Conservation (phyloP, 2,113 vertebrate genomes). For the Hymenochirus boettgeri region DNA sequence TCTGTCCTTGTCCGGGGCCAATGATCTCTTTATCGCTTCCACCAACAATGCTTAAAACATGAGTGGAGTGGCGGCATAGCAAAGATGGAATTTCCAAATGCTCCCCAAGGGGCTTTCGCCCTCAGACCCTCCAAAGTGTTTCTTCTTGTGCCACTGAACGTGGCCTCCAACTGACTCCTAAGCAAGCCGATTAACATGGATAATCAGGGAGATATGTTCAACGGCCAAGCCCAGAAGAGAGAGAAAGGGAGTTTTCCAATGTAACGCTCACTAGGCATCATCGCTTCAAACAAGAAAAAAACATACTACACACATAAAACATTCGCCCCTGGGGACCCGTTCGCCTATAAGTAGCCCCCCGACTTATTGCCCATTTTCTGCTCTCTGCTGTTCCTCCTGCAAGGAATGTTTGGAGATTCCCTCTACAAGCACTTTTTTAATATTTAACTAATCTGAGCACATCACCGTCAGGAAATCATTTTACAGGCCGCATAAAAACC, state of each 20-base stretch:
- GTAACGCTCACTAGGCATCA: conserved; percentile 53
- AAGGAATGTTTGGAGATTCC: neutral
- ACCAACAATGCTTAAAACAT: conserved; percentile 68
- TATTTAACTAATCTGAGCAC: conserved; percentile 33
- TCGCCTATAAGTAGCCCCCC: conserved; percentile 58
- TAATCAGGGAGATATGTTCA: conserved; percentile 62
- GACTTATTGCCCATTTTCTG: conserved; percentile 62
- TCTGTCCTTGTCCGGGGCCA: conserved; percentile 64
- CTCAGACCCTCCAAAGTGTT: conserved; percentile 60
- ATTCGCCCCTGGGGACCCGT: conserved; percentile 61
- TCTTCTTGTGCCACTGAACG: conserved; percentile 50
- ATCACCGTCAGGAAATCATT: conserved; percentile 51
- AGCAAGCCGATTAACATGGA: conserved; percentile 65
- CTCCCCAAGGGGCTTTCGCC: conserved; percentile 65
- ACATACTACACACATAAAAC: conserved; percentile 56
- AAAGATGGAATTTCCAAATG: conserved; percentile 68
- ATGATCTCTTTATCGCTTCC: conserved; percentile 62
- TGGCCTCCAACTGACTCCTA: conserved; percentile 45
- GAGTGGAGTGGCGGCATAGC: conserved; percentile 60
- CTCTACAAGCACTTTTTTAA: conserved; percentile 36
- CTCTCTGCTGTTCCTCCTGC: neutral
- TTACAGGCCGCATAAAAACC: conserved; percentile 68
- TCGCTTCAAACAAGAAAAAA: conserved; percentile 52
- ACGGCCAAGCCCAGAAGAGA: conserved; percentile 67
- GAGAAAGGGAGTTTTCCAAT: conserved; percentile 63